Conservation (phyloP, 2,113 vertebrate genomes). For the Daboia siamensis region DNA sequence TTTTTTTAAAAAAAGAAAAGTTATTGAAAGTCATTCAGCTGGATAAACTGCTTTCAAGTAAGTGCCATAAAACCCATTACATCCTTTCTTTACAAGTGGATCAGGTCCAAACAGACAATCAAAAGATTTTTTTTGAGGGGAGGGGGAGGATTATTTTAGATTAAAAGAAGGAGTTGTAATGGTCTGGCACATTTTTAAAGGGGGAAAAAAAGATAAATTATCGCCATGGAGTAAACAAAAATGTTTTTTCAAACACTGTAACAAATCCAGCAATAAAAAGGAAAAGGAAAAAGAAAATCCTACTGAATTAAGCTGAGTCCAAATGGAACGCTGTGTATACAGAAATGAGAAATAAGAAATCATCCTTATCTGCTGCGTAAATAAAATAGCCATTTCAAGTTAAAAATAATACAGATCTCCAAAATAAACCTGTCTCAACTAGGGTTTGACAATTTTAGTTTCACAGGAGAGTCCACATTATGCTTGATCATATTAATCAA, state of each 20-base stretch:
- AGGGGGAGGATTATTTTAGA: constrained; percentile 90
- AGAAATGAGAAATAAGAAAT: constrained; percentile 66
- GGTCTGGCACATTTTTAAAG: constrained; percentile 86
- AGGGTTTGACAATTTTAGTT: constrained; percentile 58
- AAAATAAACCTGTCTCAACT: constrained; percentile 32
- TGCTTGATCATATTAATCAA: constrained; percentile 69
- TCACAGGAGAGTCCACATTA: constrained; percentile 64
- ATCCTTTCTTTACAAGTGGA: constrained; percentile 89
- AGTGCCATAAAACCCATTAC: constrained; percentile 96
- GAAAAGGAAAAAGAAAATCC: constrained; percentile 51
- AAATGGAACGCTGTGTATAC: constrained; percentile 67
- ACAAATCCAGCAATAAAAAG: constrained; percentile 47
- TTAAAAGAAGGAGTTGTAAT: constrained; percentile 85
- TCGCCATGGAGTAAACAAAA: constrained; percentile 77
- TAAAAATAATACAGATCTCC: constrained; percentile 41
- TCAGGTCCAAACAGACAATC: constrained; percentile 95
- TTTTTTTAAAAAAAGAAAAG: constrained; percentile 83
- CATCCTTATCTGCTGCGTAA: constrained; percentile 61
- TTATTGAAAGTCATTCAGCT: constrained; percentile 84
- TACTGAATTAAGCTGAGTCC: constrained; percentile 60
- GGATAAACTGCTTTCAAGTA: constrained; percentile 91
- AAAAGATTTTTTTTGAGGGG: constrained; percentile 85
- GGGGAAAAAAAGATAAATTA: constrained; percentile 87
- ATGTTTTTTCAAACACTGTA: constrained; percentile 53
- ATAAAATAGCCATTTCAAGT: constrained; percentile 65